These are phyloP conservation scores for Scaptomyza polygonia DNA, from an alignment of 2,888 invertebrate species.

Conservation along the genomic window DNA sequence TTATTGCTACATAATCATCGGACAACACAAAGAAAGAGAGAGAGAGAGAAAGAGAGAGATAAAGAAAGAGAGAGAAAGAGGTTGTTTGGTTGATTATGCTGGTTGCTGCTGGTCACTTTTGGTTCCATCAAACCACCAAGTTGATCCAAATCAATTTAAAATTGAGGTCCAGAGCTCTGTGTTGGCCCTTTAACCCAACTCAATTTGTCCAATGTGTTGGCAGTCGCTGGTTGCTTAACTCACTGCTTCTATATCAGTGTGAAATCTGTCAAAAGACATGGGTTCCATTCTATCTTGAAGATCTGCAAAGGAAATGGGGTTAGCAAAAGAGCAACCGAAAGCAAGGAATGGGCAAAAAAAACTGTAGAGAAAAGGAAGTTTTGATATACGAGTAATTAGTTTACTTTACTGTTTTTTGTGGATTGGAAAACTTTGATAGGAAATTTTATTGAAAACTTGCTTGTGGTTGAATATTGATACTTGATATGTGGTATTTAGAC, in stretches of 20 bases:
- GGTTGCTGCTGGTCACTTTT: slow-evolving; percentile 35
- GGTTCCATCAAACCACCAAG: slow-evolving; percentile 31
- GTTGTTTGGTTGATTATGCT: slow-evolving; percentile 48
- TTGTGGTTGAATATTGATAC: not conserved
- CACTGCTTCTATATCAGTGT: slow-evolving; percentile 40
- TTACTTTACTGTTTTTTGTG: no score
- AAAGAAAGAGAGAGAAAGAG: not conserved
- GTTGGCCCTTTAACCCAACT: slow-evolving; percentile 60
- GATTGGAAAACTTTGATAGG: no score
- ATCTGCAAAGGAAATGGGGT: slow-evolving; percentile 48
- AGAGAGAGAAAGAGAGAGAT: not conserved
- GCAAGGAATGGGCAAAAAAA: not conserved
- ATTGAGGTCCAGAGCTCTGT: slow-evolving; percentile 63
- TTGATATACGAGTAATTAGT: no score
- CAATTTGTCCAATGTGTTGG: slow-evolving; percentile 61
- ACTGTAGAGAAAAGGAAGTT: not conserved
- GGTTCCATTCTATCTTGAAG: slow-evolving; percentile 20
- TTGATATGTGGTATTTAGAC: not conserved
- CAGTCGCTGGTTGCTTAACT: slow-evolving; percentile 36
- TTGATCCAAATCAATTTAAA: slow-evolving; percentile 79
- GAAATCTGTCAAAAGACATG: slow-evolving; percentile 45
- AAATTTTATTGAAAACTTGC: not conserved
- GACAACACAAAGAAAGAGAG: slow-evolving; percentile 23
- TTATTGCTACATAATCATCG: slow-evolving; percentile 66
- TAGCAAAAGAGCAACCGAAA: slow-evolving; percentile 37